Evolutionary conservation across 2,888 invertebrate species (phyloP).

Genomic region (Drosophila pseudotalamancana): DNA sequence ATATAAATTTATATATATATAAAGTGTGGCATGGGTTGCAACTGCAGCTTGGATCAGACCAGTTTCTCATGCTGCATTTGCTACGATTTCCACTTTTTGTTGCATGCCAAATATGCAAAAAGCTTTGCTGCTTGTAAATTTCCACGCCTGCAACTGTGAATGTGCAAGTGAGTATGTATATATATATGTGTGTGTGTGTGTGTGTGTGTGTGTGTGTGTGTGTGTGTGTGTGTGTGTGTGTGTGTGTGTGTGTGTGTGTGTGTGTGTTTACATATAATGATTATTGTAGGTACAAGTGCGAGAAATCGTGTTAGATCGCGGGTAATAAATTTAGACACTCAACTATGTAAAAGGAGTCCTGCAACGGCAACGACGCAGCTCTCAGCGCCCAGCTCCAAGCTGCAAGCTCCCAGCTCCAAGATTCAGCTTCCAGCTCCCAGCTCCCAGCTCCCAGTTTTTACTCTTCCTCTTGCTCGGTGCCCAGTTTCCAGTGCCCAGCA

Average conservation of each 20-base stretch:
- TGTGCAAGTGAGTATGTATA: too few relatives aligned
- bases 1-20: slow-evolving; percentile 5
- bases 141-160: slow-evolving; percentile 34
- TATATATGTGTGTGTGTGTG: slow-evolving; percentile 24
- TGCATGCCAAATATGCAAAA: slow-evolving; percentile 79
- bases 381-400: neutral
- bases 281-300: slow-evolving; percentile 83
- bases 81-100: slow-evolving; percentile 55
- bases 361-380: slow-evolving; percentile 38
- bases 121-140: slow-evolving; percentile 71
- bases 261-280: slow-evolving; percentile 77
- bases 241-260: slow-evolving; percentile 34
- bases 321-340: slow-evolving; percentile 83
- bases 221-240: slow-evolving; percentile 38
- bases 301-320: slow-evolving; percentile 83
- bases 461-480: slow-evolving; percentile 14
- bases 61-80: slow-evolving; percentile 76
- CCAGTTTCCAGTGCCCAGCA: slow-evolving; percentile 11
- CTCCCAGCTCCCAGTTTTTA: neutral
- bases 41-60: slow-evolving; percentile 51
- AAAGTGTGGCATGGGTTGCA: slow-evolving; percentile 31
- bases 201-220: slow-evolving; percentile 47
- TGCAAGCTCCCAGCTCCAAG: slow-evolving; percentile 13
- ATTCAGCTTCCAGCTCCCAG: slow-evolving; percentile 1
- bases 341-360: slow-evolving; percentile 78